Conservation (phyloP, 2,113 vertebrate species). For the Phalacrocorax brasilianus region DNA sequence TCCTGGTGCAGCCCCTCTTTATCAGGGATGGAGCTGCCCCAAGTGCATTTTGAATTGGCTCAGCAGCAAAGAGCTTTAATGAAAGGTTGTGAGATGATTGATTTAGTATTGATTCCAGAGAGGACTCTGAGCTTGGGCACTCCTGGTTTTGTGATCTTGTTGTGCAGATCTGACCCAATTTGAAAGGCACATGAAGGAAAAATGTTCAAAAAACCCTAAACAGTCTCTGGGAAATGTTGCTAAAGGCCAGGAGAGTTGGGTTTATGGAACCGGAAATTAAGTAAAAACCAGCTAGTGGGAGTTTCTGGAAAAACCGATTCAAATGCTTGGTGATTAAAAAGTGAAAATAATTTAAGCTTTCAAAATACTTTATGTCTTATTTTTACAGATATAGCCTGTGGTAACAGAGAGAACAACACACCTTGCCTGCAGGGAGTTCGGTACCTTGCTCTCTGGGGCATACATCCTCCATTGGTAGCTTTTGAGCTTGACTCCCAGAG, state of each 20-base stretch:
- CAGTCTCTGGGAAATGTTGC: fast-evolving
- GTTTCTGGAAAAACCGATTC: background rate
- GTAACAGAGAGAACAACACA: background rate
- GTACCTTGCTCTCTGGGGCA: background rate
- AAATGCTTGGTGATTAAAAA: background rate
- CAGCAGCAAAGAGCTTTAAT: background rate
- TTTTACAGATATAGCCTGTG: background rate
- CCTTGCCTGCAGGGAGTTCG: fast-evolving
- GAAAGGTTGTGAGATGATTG: background rate
- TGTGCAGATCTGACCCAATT: background rate
- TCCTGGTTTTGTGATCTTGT: background rate
- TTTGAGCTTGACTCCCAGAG: background rate
- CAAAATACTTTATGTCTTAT: background rate
- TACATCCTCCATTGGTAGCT: background rate
- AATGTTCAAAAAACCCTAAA: background rate
- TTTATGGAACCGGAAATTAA: background rate
- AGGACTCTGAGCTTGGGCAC: background rate
- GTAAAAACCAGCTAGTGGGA: background rate
- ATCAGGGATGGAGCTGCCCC: background rate
- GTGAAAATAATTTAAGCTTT: background rate
- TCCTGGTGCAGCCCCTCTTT: background rate
- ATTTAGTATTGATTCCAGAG: background rate
- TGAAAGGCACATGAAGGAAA: background rate
- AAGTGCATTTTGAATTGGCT: fast-evolving
- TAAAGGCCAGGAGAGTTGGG: background rate